Conservation (phyloP, 1,140 invertebrate species). For the Episyrphus balteatus region DNA sequence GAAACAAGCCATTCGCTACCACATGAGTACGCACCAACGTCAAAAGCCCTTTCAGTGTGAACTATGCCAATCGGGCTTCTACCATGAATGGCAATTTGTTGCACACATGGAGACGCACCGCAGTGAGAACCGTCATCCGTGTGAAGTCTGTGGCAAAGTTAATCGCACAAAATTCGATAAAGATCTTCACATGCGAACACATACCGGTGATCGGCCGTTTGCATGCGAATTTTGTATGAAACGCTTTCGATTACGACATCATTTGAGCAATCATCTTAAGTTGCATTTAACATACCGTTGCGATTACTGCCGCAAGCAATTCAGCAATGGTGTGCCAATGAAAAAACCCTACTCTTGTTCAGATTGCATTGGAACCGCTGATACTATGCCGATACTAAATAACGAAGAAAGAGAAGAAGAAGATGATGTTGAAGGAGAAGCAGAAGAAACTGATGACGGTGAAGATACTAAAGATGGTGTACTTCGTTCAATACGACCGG, state of each 20-base stretch:
- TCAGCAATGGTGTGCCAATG: conserved; percentile 3
- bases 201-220: conserved; percentile 37
- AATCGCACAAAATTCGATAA: conserved; percentile 1
- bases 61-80: conserved; percentile 35
- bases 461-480: too few species aligned
- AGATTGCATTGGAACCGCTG: neutral
- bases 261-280: conserved; percentile 9
- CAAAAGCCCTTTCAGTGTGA: conserved; percentile 44
- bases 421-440: too few species aligned
- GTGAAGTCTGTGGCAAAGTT: conserved; percentile 8
- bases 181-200: conserved; percentile 24
- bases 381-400: neutral
- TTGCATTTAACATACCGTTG: conserved; percentile 14
- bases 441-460: too few species aligned
- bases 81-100: conserved; percentile 5
- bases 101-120: conserved; percentile 6
- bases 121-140: conserved; percentile 5
- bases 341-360: conserved; percentile 8
- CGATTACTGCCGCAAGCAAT: conserved; percentile 7
- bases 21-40: conserved; percentile 45
- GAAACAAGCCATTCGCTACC: conserved; percentile 37
- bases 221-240: conserved; percentile 35
- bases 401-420: too few species aligned
- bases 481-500: too few species aligned
- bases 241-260: conserved; percentile 4